A percentile compares a stretch with the other conserved stretches of the same genome.
Evolutionary conservation across 1,140 invertebrate species (phyloP).

Genomic region (Calosoma granatense): DNA sequence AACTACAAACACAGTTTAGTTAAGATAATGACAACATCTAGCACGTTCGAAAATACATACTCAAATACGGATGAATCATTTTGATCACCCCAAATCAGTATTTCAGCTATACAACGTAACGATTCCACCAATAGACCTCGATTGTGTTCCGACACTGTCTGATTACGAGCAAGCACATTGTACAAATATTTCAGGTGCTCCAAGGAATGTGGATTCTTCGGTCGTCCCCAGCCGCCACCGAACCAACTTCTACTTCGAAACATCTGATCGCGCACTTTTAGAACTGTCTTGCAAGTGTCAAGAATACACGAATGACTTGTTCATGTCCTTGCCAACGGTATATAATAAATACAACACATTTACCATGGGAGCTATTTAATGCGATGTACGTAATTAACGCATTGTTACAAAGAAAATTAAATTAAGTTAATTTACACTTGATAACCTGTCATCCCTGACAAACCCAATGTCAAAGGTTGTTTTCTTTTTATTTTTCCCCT

Average conservation of each 20-base stretch:
- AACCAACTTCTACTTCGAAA: slow-evolving; percentile 83
- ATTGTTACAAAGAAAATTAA: background rate
- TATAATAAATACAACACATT: background rate
- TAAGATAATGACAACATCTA: slow-evolving; percentile 10
- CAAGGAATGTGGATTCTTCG: slow-evolving; percentile 91
- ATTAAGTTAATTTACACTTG: background rate
- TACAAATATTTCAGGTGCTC: slow-evolving; percentile 96
- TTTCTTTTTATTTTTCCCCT: no score
- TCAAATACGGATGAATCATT: slow-evolving; percentile 99
- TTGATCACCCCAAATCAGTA: slow-evolving; percentile 99
- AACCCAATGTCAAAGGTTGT: background rate
- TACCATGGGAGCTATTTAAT: background rate
- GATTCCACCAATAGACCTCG: slow-evolving; percentile 93
- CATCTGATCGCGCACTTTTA: no score
- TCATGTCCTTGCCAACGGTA: background rate
- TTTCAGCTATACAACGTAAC: slow-evolving; percentile 93
- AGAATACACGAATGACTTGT: background rate
- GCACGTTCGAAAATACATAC: slow-evolving; percentile 50
- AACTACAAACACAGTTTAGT: slow-evolving; percentile 53
- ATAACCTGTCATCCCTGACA: background rate
- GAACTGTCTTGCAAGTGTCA: background rate
- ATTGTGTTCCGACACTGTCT: slow-evolving; percentile 92
- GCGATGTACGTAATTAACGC: background rate
- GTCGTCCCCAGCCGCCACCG: slow-evolving; percentile 75
- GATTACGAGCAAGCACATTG: slow-evolving; percentile 91